Conservation (phyloP, 2,888 invertebrate species). For the Diaperis boleti region DNA sequence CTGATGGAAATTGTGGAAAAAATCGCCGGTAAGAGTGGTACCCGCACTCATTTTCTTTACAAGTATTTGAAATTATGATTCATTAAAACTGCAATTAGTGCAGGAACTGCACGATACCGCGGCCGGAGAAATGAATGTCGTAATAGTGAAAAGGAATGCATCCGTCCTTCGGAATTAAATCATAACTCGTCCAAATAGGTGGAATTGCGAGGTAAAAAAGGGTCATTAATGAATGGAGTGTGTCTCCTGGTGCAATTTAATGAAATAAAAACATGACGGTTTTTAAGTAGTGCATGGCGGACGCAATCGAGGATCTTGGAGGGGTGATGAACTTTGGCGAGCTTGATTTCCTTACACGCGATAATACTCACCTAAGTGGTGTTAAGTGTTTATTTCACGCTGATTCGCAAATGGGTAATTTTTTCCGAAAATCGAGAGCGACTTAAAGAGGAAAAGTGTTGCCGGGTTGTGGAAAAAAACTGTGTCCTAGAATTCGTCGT, state of each 20-base stretch:
- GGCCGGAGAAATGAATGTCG: slow-evolving; percentile 32
- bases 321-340: background rate
- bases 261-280: slow-evolving; percentile 2
- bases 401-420: background rate
- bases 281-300: slow-evolving; percentile 20
- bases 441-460: no score
- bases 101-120: slow-evolving; percentile 33
- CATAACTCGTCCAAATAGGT: slow-evolving; percentile 1
- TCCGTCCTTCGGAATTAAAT: slow-evolving; percentile 18
- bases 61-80: slow-evolving; percentile 35
- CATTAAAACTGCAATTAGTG: slow-evolving; percentile 38
- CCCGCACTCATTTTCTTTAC: slow-evolving; percentile 19
- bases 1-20: slow-evolving; percentile 4
- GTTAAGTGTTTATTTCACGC: background rate
- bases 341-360: background rate
- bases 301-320: slow-evolving; percentile 12
- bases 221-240: no score
- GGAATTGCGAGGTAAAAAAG: no score
- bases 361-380: no score
- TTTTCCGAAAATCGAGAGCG: background rate
- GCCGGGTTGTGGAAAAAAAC: no score
- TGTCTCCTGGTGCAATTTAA: background rate
- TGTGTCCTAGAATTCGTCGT: no score
- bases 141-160: slow-evolving; percentile 42
- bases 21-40: slow-evolving; percentile 31